These are phyloP conservation scores for Crenuchus spilurus DNA, from an alignment of 2,797 vertebrate genomes.

Conservation along the genomic window DNA sequence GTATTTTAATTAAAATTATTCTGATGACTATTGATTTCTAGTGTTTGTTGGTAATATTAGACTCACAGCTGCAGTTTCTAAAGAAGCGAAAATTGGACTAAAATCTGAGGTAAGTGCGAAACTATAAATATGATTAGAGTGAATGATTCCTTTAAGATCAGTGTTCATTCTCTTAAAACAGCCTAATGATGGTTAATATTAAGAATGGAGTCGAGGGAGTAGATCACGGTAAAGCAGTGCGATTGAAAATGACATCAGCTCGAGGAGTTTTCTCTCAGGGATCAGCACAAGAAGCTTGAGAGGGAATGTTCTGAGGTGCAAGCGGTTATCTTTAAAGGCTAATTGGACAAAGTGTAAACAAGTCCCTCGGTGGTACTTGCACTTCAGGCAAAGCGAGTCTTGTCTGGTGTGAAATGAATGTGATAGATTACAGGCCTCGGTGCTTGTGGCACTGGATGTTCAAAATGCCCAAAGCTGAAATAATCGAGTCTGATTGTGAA, in stretches of 20 bases:
- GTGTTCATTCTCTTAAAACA: no score
- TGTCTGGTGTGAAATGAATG: constrained; percentile 41
- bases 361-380: constrained; percentile 62
- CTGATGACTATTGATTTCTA: no score
- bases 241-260: not conserved
- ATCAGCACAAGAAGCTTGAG: constrained; percentile 74
- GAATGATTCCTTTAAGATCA: no score
- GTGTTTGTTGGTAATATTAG: no score
- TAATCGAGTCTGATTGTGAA: no score
- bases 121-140: no score
- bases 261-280: constrained; percentile 9
- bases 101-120: no score
- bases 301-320: constrained; percentile 73
- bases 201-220: not conserved
- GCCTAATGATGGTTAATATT: not conserved
- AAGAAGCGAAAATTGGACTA: no score
- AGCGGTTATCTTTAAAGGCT: constrained; percentile 63
- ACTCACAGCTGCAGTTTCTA: no score
- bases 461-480: no score
- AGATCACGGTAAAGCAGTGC: not conserved
- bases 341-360: constrained; percentile 46
- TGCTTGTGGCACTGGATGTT: constrained; percentile 10
- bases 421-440: constrained; percentile 26
- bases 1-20: no score
- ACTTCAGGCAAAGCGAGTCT: constrained; percentile 51